A percentile compares a stretch with the other conserved stretches of the same genome.
Conservation (phyloP, 1,140 invertebrate genomes). For the Bicyclus anynana region DNA sequence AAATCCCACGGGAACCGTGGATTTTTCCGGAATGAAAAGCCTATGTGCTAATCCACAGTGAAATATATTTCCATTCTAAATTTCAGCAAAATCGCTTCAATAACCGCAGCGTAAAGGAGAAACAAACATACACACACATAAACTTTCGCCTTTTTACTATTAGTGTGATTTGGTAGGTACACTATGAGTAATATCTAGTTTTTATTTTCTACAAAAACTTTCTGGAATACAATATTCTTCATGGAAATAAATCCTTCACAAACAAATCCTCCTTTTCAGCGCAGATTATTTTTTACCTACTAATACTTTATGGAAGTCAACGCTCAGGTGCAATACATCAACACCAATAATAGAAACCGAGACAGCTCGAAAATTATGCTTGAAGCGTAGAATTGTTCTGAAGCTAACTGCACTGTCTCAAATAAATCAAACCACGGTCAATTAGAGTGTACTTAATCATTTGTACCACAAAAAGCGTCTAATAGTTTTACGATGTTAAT, state of each 20-base stretch:
- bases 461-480: constrained; percentile 31
- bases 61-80: no score
- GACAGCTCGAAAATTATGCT: constrained; percentile 9
- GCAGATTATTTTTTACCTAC: neutral
- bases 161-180: no score
- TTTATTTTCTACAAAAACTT: no score
- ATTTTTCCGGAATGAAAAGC: no score
- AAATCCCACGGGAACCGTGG: no score
- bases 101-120: no score
- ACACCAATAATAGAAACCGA: constrained; percentile 1
- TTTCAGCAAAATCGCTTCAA: no score
- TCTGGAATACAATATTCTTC: no score
- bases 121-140: no score
- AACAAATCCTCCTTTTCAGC: neutral
- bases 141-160: no score
- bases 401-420: constrained; percentile 6
- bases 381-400: constrained; percentile 8
- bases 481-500: constrained; percentile 53
- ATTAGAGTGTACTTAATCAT: constrained; percentile 28
- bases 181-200: no score
- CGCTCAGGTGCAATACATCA: neutral
- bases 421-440: constrained; percentile 17
- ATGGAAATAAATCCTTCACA: neutral
- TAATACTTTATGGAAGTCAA: neutral
- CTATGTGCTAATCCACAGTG: no score